These are phyloP conservation scores for Apodemus sylvaticus DNA, from an alignment of 2,113 vertebrate species.

Conservation along the genomic window DNA sequence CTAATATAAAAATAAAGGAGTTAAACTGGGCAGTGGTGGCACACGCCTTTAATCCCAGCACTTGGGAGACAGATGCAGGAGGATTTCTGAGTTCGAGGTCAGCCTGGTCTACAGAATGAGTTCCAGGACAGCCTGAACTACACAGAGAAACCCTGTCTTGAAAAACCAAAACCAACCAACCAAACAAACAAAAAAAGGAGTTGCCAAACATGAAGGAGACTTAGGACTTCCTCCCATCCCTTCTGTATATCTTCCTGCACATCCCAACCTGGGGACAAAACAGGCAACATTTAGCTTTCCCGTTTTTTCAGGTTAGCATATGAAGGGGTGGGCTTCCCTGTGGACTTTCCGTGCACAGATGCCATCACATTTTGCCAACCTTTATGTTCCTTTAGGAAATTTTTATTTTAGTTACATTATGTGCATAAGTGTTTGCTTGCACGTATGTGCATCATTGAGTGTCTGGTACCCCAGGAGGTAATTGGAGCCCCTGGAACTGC, in stretches of 20 bases:
- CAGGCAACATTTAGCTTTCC: not conserved
- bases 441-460: not conserved
- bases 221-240: not conserved
- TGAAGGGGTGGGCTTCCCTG: not conserved
- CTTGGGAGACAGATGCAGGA: too few relatives aligned
- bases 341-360: not conserved
- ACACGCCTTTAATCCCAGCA: too few relatives aligned
- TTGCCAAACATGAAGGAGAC: not conserved
- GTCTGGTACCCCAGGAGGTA: not conserved
- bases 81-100: too few relatives aligned
- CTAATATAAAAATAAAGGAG: not conserved
- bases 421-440: not conserved
- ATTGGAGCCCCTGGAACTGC: not conserved
- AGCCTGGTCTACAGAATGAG: too few relatives aligned
- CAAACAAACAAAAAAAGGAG: too few relatives aligned
- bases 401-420: not conserved
- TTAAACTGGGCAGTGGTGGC: too few relatives aligned
- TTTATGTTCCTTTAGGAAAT: not conserved
- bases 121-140: too few relatives aligned
- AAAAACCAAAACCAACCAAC: too few relatives aligned
- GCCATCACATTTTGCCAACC: not conserved
- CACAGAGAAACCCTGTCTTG: too few relatives aligned
- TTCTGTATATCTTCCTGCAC: fast-evolving
- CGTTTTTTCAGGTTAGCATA: not conserved
- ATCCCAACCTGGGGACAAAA: not conserved